phyloP scores from a whole-genome alignment of 2,113 vertebrate species.

The Centrocercus urophasianus region DNA sequence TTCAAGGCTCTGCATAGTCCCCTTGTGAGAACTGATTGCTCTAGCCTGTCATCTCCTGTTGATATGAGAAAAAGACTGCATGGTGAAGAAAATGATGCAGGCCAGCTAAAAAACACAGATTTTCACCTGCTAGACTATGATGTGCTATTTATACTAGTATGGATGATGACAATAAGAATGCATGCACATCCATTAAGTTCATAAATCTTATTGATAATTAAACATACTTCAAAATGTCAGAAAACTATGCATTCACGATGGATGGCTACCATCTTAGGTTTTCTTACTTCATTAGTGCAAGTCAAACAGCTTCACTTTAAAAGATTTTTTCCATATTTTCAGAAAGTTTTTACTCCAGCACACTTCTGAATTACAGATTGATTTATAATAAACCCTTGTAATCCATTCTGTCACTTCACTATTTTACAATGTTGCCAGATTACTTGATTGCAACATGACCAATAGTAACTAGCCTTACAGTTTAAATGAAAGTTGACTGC shows the following conservation, averaged over 20 bases:
- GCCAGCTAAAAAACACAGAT: neutral
- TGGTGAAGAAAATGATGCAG: neutral
- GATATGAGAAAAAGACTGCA: neutral
- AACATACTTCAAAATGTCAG: neutral
- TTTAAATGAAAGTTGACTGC: neutral
- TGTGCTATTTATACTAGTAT: neutral
- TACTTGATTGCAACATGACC: neutral
- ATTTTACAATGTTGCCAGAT: neutral
- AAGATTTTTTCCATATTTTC: neutral
- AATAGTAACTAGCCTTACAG: neutral
- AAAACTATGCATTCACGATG: accelerated
- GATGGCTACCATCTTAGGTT: neutral
- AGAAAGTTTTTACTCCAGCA: neutral
- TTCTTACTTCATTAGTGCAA: neutral
- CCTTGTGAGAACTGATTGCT: neutral
- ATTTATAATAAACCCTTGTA: neutral
- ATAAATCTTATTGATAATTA: neutral
- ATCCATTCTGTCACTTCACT: too few relatives aligned
- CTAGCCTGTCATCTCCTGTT: neutral
- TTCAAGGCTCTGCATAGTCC: neutral
- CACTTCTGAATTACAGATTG: neutral
- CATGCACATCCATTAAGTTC: neutral
- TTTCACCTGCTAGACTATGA: neutral
- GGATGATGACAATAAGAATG: neutral
- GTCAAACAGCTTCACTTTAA: neutral